Evolutionary conservation across 1,140 invertebrate species (phyloP), one percentile per base, ranked within the genome.

Genomic region (Dendrolimus kikuchii): DNA sequence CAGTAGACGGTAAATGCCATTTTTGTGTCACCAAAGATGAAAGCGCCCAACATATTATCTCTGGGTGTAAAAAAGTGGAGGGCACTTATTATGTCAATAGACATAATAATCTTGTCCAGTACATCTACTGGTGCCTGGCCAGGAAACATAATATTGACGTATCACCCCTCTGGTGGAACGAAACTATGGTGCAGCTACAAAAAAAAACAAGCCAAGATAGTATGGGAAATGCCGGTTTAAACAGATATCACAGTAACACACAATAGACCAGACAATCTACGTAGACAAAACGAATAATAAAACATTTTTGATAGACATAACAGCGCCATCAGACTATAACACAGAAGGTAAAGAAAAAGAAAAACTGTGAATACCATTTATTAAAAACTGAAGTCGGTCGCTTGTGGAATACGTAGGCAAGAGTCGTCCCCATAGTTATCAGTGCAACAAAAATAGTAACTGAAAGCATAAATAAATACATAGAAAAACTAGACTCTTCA

Each of bases 31-130:
- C n/a, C n/a, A n/a, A n/a, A n/a, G n/a, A n/a, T n/a, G n/a, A n/a
- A n/a, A n/a, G n/a, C n/a, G n/a, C n/a, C n/a, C n/a, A n/a, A n/a
- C n/a, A n/a, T n/a, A n/a, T n/a, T n/a, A n/a, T n/a, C 42, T n/a
- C n/a, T 41, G 6, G 45, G 36, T 46, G 45, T 23, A 23, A 46
- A 3, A 46, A 46, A 23, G 8, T 46, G 2, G 4, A 8, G 37
- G 54, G 54, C 44, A 54, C 52, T 45, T 44, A 48, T 10, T 54
- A 51, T 23, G 37, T 23, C 49, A 40, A 49, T 49, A 44, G 51
- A 36, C 51, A 58, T 39, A 58, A 58, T 38, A 58, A 58, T 50
- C 44, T 58, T 38, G 53, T 55, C 7, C 49, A 55, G 45, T 59
- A 55, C 38, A 46, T 55, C 45, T 60, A 40, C 46, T 60, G 58